Conservation (phyloP, 2,797 vertebrate species). For the Orestias chungarensis region DNA sequence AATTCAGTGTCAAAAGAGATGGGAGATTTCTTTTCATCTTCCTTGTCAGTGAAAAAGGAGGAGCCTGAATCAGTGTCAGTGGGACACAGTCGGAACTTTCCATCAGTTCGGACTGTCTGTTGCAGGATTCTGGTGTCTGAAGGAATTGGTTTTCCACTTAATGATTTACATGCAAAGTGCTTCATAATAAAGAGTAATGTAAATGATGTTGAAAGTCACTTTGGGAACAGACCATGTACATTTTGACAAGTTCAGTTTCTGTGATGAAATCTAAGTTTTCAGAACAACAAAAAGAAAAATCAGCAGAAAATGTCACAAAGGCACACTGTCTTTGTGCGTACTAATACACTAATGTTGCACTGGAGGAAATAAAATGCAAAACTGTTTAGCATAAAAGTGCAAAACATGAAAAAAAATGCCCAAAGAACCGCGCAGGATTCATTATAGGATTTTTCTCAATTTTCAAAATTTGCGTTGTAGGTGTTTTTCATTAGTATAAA, state of each 20-base stretch:
- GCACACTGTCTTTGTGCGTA: background rate
- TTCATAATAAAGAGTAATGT: background rate
- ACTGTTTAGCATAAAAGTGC: background rate
- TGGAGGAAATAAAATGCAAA: background rate
- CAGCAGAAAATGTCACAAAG: background rate
- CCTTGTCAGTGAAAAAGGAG: background rate
- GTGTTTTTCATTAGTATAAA: too few relatives aligned
- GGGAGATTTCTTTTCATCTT: background rate
- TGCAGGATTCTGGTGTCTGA: background rate
- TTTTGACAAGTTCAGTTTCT: background rate
- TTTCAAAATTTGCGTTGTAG: too few relatives aligned
- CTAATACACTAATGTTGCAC: background rate
- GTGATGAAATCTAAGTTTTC: background rate
- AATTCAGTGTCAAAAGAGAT: background rate
- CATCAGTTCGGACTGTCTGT: background rate
- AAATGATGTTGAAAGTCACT: background rate
- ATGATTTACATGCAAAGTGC: background rate
- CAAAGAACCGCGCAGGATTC: background rate
- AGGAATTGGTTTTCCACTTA: background rate
- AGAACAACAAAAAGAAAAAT: background rate
- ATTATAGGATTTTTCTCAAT: too few relatives aligned
- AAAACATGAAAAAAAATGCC: background rate
- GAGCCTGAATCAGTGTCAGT: background rate
- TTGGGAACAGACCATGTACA: background rate
- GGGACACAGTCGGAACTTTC: background rate